Evolutionary conservation across 2,113 vertebrate genomes (phyloP).

Genomic region (Bubo blakistoni): DNA sequence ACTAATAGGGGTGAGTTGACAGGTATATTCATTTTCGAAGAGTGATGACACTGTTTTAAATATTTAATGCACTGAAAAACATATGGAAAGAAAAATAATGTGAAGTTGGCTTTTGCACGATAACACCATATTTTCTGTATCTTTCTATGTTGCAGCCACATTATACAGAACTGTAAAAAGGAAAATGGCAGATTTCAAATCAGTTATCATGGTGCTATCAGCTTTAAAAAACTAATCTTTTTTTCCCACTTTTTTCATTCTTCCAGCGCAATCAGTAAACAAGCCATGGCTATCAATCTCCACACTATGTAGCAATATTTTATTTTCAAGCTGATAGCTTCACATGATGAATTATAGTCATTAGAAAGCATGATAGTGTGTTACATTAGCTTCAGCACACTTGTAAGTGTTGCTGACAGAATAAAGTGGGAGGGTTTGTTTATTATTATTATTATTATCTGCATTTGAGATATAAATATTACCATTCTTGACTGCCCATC

Average conservation of each 20-base stretch:
- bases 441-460: not conserved
- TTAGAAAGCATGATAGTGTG: constrained; percentile 55
- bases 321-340: constrained; percentile 59
- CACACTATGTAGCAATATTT: constrained; percentile 50
- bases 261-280: constrained; percentile 61
- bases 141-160: not conserved
- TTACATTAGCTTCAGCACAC: constrained; percentile 14
- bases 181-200: constrained; percentile 7
- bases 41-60: constrained; percentile 24
- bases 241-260: not conserved
- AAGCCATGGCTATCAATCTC: constrained; percentile 63
- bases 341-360: constrained; percentile 72
- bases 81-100: constrained; percentile 47
- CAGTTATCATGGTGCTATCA: not conserved
- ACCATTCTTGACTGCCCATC: not conserved
- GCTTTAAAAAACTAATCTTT: constrained; percentile 16
- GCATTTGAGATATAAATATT: constrained; percentile 29
- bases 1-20: not conserved
- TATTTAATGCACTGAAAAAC: constrained; percentile 40
- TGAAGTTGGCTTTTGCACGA: constrained; percentile 25
- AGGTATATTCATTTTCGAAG: not conserved
- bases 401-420: constrained; percentile 16
- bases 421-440: not conserved
- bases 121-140: constrained; percentile 22
- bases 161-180: not conserved